These are phyloP conservation scores for Diaprepes abbreviatus DNA, from an alignment of 2,888 invertebrate species.

Conservation along the genomic window DNA sequence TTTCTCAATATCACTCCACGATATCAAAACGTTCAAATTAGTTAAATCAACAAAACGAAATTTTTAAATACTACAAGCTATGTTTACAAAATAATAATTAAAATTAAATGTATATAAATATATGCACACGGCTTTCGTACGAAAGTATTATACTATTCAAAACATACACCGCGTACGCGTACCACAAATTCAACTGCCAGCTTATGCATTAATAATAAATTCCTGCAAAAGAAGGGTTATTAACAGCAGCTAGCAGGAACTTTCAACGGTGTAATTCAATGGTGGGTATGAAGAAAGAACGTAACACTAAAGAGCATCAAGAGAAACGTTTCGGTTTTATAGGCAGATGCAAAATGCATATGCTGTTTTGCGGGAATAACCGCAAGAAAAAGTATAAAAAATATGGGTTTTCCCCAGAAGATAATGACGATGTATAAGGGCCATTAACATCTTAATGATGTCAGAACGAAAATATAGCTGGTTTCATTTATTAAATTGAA, in stretches of 20 bases:
- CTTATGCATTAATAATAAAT: conserved; percentile 31
- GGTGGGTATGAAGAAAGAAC: conserved; percentile 13
- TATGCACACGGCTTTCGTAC: neutral
- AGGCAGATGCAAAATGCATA: neutral
- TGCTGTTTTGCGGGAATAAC: neutral
- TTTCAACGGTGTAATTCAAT: conserved; percentile 23
- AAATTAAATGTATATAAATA: neutral
- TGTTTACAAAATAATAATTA: neutral
- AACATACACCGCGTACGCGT: conserved; percentile 2
- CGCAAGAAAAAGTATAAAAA: neutral
- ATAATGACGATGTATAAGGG: neutral
- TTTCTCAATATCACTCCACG: neutral
- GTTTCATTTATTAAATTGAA: too few relatives aligned
- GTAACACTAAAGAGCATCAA: neutral
- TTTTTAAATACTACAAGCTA: neutral
- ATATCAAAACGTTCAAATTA: conserved; percentile 1
- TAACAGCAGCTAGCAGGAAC: conserved; percentile 29
- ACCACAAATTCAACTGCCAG: conserved; percentile 15
- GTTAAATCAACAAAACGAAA: neutral
- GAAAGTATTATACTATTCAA: neutral
- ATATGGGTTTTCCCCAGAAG: neutral
- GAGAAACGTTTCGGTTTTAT: neutral
- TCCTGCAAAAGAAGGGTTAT: conserved; percentile 34
- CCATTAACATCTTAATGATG: neutral
- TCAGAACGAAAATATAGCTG: too few relatives aligned